Base-by-base conservation (phyloP, 2,797 vertebrate genomes). In the Gymnothorax reevesii region DNA sequence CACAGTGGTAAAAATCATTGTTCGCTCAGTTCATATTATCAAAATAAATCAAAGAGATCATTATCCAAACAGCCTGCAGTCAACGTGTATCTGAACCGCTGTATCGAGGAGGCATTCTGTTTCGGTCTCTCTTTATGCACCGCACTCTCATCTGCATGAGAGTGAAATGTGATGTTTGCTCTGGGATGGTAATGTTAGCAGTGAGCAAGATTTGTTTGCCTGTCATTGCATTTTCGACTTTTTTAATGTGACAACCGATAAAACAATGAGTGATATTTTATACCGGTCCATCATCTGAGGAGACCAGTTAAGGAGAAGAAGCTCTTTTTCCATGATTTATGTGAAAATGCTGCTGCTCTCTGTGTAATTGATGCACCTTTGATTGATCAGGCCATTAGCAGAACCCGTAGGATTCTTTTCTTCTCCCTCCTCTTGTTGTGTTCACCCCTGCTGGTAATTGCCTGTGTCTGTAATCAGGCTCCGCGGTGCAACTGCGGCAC, bases 341-440 rank as follows among this genome's bases (percentile, higher is more conserved):
- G 92, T 90, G 82, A 86, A 91, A 94, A 90, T 7, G 42, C 73
- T 91, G 90, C 90, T 89, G 89, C 91, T 94, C 93, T 90, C 90
- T 90, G 92, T 89, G 90, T 93, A 93, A 92, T 94, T 92, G 90
- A 86, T 87, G 84, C 82, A 86, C 90, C 91, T 94, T 93, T 95
- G 93, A 95, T 93, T 89, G 90, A 91, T 93, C 89, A 90, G 91
- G 89, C 88, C 89, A 94, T 94, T 94, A 93, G 87, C 89, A 60
- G 84, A 89, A 90, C 92, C 89, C 93, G 93, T 93, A 93, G 83
- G 85, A 9, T 12, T 42, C 33, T 22, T 20, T 73, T 73, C 33
- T 85, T 57, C 84, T 88, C 80, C 7, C 62, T 88, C 20, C 69
- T 57, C 64, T 66, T 73, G 79, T 89, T 90, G 89, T 89, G 86